These are phyloP conservation scores for Pachymerium ferrugineum DNA, from an alignment of 2,888 invertebrate species.

Conservation along the genomic window DNA sequence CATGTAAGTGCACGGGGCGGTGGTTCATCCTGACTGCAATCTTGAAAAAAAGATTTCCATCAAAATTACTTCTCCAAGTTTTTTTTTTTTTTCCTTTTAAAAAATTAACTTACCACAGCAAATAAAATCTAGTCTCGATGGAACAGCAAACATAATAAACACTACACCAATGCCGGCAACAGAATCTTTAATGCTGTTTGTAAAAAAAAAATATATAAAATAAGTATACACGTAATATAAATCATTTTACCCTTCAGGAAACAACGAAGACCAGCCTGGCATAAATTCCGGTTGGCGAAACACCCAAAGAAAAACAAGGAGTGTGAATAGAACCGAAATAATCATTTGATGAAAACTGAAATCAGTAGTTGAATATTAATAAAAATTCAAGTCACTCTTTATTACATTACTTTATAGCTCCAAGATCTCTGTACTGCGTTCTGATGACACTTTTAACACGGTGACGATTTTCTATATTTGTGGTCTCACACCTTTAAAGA, in stretches of 20 bases:
- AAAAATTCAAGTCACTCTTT: neutral
- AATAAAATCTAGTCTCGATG: neutral
- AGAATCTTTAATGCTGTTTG: slow-evolving; percentile 45
- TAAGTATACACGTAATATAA: neutral
- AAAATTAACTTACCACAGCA: slow-evolving; percentile 11
- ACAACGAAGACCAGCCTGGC: slow-evolving; percentile 72
- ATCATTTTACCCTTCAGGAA: slow-evolving; percentile 43
- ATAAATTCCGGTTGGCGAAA: slow-evolving; percentile 83
- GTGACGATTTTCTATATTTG: neutral
- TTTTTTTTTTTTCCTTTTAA: neutral
- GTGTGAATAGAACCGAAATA: slow-evolving; percentile 61
- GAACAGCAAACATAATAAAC: slow-evolving; percentile 44
- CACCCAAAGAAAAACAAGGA: slow-evolving; percentile 79
- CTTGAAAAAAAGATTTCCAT: neutral
- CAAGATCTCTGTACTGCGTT: slow-evolving; percentile 32
- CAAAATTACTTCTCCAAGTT: too few species aligned
- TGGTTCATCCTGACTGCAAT: neutral
- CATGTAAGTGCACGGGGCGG: slow-evolving; percentile 50
- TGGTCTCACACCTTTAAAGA: neutral
- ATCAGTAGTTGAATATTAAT: neutral
- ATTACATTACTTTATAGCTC: slow-evolving; percentile 30
- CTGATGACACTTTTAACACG: neutral
- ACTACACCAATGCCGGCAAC: slow-evolving; percentile 49
- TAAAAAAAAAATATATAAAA: neutral
- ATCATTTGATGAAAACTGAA: slow-evolving; percentile 35